Conservation (phyloP, 2,113 vertebrate genomes). For the Scolopax mira region DNA sequence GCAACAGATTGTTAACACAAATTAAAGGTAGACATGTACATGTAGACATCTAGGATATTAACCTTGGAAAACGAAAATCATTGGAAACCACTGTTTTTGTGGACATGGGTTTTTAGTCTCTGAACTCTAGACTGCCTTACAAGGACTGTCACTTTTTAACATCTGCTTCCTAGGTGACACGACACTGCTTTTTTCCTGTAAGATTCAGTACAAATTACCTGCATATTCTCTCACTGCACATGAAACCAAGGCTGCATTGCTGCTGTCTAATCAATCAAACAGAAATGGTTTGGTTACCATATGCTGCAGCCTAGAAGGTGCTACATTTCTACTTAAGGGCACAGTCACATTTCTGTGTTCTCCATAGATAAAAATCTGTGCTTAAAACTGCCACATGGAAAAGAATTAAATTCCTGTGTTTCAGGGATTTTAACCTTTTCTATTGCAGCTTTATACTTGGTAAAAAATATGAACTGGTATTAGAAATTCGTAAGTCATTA, state of each 20-base stretch:
- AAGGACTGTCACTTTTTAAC: neutral
- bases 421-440: neutral
- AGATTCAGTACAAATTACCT: neutral
- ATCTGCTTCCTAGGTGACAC: neutral
- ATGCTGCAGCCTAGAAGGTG: neutral
- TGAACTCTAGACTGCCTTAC: neutral
- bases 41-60: neutral
- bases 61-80: neutral
- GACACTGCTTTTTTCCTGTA: fast-evolving
- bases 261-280: neutral
- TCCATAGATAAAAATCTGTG: neutral
- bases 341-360: neutral
- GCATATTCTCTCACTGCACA: neutral
- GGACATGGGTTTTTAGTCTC: neutral
- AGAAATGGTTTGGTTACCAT: neutral
- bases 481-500: neutral
- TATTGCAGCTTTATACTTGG: neutral
- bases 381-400: neutral
- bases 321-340: neutral
- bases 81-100: neutral
- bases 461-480: neutral
- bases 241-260: neutral
- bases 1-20: neutral
- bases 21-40: neutral
- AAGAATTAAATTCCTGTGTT: neutral